A percentile compares a stretch with the other conserved stretches of the same genome.
Conservation (phyloP, 1,140 invertebrate species). For the Chlorops oryzae region DNA sequence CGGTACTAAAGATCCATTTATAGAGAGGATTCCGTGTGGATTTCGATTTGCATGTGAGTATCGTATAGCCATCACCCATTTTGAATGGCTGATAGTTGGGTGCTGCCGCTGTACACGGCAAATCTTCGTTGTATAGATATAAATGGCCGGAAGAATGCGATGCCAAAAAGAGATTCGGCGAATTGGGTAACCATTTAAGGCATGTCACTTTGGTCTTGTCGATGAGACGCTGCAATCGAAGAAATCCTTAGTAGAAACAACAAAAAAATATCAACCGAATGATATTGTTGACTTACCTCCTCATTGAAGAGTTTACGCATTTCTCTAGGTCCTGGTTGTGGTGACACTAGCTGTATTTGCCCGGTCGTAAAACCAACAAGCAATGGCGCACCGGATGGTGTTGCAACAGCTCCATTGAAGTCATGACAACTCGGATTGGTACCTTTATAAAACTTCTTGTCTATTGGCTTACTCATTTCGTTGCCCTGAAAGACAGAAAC, state of each 20-base stretch:
- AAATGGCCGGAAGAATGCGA: conserved; percentile 95
- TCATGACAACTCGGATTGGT: conserved; percentile 99
- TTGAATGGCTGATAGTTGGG: conserved; percentile 94
- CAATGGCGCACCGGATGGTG: conserved; percentile 74
- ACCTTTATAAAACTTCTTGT: conserved; percentile 97
- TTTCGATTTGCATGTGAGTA: conserved; percentile 95
- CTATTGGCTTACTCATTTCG: conserved; percentile 91
- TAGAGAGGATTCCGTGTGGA: conserved; percentile 93
- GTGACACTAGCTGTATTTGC: conserved; percentile 95
- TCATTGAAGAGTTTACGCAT: conserved; percentile 95
- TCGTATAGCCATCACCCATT: conserved; percentile 86
- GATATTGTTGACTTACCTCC: conserved; percentile 64
- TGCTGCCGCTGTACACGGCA: conserved; percentile 74
- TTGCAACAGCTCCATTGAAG: conserved; percentile 84
- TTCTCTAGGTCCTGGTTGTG: conserved; percentile 95
- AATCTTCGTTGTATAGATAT: conserved; percentile 96
- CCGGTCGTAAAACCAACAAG: conserved; percentile 96
- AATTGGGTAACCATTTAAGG: conserved; percentile 93
- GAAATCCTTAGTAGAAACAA: neutral
- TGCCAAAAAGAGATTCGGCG: conserved; percentile 86
- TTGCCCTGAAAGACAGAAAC: conserved; percentile 62
- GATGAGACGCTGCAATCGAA: conserved; percentile 71
- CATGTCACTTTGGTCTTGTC: conserved; percentile 99
- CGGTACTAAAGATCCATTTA: conserved; percentile 77
- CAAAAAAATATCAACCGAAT: neutral